A percentile compares a stretch with the other conserved stretches of the same genome.
These are phyloP conservation scores for Chaetophractus vellerosus DNA, from an alignment of 2,797 vertebrate species.

Conservation along the genomic window DNA sequence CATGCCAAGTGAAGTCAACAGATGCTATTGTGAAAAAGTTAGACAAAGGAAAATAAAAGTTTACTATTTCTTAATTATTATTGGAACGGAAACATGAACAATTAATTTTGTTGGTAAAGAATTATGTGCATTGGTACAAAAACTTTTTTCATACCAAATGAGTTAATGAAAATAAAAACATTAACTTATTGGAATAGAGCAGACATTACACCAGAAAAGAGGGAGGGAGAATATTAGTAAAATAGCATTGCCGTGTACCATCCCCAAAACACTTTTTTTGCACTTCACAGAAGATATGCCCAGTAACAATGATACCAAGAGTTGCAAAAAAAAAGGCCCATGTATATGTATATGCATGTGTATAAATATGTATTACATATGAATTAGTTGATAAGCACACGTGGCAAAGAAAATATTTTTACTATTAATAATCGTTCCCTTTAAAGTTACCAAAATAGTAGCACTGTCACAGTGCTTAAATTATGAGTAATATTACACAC, in stretches of 20 bases:
- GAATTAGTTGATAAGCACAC: conserved; percentile 55
- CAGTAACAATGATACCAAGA: background rate
- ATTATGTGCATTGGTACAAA: conserved; percentile 33
- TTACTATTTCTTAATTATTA: conserved; percentile 52
- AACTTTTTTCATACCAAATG: conserved; percentile 47
- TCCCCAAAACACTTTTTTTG: background rate
- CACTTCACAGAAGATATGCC: conserved; percentile 8
- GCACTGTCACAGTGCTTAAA: conserved; percentile 42
- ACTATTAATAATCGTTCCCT: conserved; percentile 51
- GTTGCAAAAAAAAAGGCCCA: background rate
- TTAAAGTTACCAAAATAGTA: conserved; percentile 60
- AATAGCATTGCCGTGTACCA: background rate
- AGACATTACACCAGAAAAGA: conserved; percentile 32
- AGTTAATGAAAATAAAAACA: conserved; percentile 51
- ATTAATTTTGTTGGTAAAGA: conserved; percentile 69
- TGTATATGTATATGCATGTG: background rate
- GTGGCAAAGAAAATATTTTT: conserved; percentile 40
- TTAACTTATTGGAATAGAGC: conserved; percentile 19
- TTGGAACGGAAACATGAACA: conserved; percentile 50
- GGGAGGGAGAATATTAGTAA: background rate
- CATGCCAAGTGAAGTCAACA: conserved; percentile 52
- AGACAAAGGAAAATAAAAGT: conserved; percentile 57
- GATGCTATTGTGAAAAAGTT: conserved; percentile 59
- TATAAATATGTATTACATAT: background rate
- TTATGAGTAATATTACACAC: conserved; percentile 37